These are phyloP conservation scores for Diploscapter pachys DNA, from an alignment of 1,140 invertebrate species.

Conservation along the genomic window DNA sequence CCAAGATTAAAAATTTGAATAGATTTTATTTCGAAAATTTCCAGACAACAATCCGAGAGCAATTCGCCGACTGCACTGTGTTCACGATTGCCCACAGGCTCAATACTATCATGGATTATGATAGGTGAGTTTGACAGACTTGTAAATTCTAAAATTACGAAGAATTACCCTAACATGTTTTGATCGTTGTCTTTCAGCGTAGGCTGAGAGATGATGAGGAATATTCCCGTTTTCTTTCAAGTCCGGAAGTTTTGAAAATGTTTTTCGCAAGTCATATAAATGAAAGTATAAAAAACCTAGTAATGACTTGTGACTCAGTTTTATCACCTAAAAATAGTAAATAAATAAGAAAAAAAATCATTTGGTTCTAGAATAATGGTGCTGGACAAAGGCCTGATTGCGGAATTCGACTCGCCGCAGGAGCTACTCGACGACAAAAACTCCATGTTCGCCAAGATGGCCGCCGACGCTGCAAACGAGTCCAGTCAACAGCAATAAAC, in stretches of 20 bases:
- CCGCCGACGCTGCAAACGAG: constrained; percentile 60
- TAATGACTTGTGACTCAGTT: too few species aligned
- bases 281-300: too few species aligned
- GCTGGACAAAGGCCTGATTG: constrained; percentile 73
- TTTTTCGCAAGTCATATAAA: too few species aligned
- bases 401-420: constrained; percentile 76
- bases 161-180: too few species aligned
- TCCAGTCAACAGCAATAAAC: too few species aligned
- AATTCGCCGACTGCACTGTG: constrained; percentile 61
- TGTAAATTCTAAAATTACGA: neutral
- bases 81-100: constrained; percentile 77
- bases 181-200: too few species aligned
- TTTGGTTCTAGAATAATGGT: constrained; percentile 61
- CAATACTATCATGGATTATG: constrained; percentile 73
- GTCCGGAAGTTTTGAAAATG: too few species aligned
- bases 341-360: neutral
- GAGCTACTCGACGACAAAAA: constrained; percentile 69
- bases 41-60: constrained; percentile 42
- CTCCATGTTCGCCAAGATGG: constrained; percentile 73
- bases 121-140: constrained; percentile 27
- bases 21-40: neutral
- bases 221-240: too few species aligned
- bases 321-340: too few species aligned
- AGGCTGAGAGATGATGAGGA: too few species aligned
- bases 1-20: too few species aligned